Conservation (phyloP, 1,140 invertebrate species). For the Heliconius eleuchia region DNA sequence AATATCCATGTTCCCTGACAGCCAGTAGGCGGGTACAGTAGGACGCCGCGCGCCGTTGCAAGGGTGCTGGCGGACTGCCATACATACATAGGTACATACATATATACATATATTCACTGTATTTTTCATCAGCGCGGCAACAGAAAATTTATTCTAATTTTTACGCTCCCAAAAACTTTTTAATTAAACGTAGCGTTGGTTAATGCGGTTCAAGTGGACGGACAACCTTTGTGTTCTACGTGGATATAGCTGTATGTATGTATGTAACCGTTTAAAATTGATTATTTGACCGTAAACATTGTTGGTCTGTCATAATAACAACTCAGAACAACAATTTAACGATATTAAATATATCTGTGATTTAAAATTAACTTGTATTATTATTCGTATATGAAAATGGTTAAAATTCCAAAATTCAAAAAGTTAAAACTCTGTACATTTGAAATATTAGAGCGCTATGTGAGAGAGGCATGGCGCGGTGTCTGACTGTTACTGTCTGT, state of each 20-base stretch:
- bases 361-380: too few species aligned
- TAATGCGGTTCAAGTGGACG: conserved; percentile 12
- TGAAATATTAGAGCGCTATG: too few species aligned
- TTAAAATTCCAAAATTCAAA: too few species aligned
- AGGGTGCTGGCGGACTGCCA: neutral
- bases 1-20: neutral
- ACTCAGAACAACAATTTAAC: too few species aligned
- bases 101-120: neutral
- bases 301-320: neutral
- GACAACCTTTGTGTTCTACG: neutral
- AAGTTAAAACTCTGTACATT: too few species aligned
- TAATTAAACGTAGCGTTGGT: conserved; percentile 10
- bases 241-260: neutral
- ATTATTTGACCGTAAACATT: too few species aligned
- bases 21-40: neutral
- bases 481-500: too few species aligned
- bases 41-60: neutral
- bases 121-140: too few species aligned
- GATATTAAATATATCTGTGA: too few species aligned
- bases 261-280: too few species aligned
- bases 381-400: too few species aligned
- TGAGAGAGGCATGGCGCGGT: too few species aligned
- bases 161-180: conserved; percentile 12
- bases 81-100: neutral
- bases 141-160: conserved; percentile 3